Percentiles rank a stretch among this genome's conserved stretches.
Conservation (phyloP, 2,797 vertebrate species). For the Falco naumanni region DNA sequence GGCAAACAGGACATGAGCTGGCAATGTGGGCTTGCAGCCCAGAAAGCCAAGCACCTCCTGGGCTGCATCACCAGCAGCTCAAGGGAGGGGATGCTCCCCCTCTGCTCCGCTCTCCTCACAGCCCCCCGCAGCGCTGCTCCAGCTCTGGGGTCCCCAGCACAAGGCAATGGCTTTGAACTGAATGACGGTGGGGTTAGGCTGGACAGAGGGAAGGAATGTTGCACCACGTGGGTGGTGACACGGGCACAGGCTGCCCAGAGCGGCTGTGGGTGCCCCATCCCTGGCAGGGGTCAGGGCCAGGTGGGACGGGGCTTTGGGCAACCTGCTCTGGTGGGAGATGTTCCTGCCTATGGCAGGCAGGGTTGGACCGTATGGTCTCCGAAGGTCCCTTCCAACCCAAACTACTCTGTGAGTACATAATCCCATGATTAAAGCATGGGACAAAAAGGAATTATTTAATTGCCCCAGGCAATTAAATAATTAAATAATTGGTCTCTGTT, state of each 20-base stretch:
- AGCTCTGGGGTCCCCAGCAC: too few species aligned
- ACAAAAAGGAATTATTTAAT: background rate
- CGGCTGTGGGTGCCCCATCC: too few species aligned
- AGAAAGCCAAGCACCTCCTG: background rate
- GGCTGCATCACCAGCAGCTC: background rate
- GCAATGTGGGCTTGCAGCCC: too few species aligned
- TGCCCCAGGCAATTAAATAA: background rate
- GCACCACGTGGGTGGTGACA: too few species aligned
- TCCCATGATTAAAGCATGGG: background rate
- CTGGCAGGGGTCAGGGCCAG: too few species aligned
- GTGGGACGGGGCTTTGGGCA: too few species aligned
- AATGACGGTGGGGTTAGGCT: too few species aligned
- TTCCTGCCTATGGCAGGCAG: background rate
- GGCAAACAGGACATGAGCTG: background rate
- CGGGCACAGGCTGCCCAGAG: too few species aligned
- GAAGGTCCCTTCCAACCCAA: background rate
- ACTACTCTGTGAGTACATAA: background rate
- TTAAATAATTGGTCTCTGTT: background rate
- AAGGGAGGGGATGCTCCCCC: background rate
- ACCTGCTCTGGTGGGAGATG: background rate
- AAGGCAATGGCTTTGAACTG: too few species aligned
- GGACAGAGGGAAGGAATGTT: too few species aligned
- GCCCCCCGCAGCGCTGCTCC: too few species aligned
- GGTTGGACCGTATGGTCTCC: background rate
- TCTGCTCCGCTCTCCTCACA: background rate